Evolutionary conservation across 2,888 invertebrate genomes (phyloP).

Genomic region (Agrochola litura): DNA sequence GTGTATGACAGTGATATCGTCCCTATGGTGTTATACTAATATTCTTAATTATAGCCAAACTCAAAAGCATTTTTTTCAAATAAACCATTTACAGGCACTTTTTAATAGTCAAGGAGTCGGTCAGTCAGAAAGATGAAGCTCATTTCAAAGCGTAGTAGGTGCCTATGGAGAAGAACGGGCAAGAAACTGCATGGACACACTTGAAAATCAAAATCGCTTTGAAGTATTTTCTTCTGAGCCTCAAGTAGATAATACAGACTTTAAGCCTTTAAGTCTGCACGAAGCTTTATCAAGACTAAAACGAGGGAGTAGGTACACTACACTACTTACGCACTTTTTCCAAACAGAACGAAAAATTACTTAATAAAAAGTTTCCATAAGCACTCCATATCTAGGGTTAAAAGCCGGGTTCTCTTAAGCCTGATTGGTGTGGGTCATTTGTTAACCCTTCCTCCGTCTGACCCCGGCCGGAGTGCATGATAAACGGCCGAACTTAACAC

Average conservation of each 20-base stretch:
- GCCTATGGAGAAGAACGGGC: not conserved
- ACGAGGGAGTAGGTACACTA: no score
- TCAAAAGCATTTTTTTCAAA: not conserved
- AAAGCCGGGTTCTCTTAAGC: slow-evolving; percentile 61
- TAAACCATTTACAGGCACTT: not conserved
- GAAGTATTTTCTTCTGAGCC: not conserved
- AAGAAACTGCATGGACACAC: no score
- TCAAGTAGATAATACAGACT: not conserved
- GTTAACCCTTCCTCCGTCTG: slow-evolving; percentile 70
- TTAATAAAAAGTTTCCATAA: slow-evolving; percentile 32
- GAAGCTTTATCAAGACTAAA: no score
- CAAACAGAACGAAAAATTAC: not conserved
- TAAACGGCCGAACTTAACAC: slow-evolving; percentile 68
- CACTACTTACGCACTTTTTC: not conserved
- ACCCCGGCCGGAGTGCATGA: slow-evolving; percentile 66
- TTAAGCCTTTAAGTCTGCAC: no score
- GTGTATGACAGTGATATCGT: not conserved
- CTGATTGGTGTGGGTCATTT: slow-evolving; percentile 77
- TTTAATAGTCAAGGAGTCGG: not conserved
- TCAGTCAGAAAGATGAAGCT: not conserved
- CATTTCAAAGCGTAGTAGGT: not conserved
- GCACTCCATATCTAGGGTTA: slow-evolving; percentile 56
- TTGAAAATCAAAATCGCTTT: not conserved
- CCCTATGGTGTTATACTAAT: not conserved
- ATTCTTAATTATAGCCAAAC: not conserved